A percentile compares a stretch with the other conserved stretches of the same genome.
These are phyloP conservation scores for Elgaria multicarinata DNA, from an alignment of 2,113 vertebrate species.

Conservation along the genomic window DNA sequence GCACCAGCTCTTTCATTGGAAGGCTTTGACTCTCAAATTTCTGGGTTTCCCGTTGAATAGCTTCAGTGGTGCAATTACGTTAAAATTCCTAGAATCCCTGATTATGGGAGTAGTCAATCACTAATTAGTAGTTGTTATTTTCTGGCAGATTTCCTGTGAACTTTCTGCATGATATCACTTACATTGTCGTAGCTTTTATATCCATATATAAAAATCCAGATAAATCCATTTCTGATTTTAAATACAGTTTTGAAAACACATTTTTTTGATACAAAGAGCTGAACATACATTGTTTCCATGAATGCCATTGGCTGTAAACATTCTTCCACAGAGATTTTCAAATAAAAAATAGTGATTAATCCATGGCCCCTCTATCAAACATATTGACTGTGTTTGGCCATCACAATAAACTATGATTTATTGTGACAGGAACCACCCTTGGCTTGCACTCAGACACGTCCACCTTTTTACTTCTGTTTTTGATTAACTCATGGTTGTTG, in stretches of 20 bases:
- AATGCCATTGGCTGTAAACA: background rate
- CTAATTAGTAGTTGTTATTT: background rate
- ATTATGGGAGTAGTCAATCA: background rate
- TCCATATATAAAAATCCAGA: background rate
- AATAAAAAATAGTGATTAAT: background rate
- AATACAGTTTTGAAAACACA: background rate
- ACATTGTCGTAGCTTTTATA: background rate
- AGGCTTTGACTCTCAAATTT: background rate
- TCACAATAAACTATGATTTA: no score
- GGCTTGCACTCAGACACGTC: no score
- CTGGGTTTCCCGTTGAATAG: background rate
- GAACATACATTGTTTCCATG: background rate
- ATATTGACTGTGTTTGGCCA: no score
- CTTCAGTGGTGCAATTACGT: background rate
- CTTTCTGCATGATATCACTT: background rate
- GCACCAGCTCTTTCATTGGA: background rate
- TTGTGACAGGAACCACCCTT: no score
- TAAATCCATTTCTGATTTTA: background rate
- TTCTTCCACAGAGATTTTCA: background rate
- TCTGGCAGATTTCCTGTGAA: background rate
- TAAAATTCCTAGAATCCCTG: background rate
- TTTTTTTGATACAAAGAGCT: background rate
- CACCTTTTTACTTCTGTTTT: no score
- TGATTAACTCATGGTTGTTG: no score
- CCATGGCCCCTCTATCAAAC: no score